phyloP scores from a whole-genome alignment of 2,113 vertebrate species.

The Eptesicus fuscus region DNA sequence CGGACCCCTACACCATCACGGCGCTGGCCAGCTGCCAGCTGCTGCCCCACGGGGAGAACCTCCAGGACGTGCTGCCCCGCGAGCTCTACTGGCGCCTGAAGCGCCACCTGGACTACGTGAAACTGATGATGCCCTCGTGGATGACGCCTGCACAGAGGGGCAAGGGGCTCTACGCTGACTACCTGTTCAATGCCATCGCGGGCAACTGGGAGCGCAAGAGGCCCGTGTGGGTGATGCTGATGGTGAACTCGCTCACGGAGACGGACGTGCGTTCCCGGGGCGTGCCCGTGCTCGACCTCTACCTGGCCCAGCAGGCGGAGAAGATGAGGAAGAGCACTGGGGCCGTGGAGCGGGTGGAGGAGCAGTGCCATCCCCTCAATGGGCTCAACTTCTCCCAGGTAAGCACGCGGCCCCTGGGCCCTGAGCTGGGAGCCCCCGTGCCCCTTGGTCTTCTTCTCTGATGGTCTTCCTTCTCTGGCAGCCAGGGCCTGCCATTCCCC shows the following conservation, averaged over 20 bases:
- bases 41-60: slow-evolving; percentile 94
- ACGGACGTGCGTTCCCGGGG: slow-evolving; percentile 94
- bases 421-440: not conserved
- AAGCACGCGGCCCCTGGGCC: not conserved
- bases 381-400: slow-evolving; percentile 99
- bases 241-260: slow-evolving; percentile 98
- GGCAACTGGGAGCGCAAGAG: slow-evolving; percentile 99
- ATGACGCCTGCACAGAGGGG: slow-evolving; percentile 96
- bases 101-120: slow-evolving; percentile 97
- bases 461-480: not conserved
- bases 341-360: slow-evolving; percentile 95
- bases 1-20: slow-evolving; percentile 94
- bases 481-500: not conserved
- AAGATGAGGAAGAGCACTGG: slow-evolving; percentile 92
- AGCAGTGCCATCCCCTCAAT: slow-evolving; percentile 97
- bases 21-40: slow-evolving; percentile 97
- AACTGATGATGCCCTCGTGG: slow-evolving; percentile 98
- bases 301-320: slow-evolving; percentile 95
- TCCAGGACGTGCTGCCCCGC: slow-evolving; percentile 92
- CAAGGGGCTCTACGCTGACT: slow-evolving; percentile 95
- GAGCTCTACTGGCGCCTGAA: slow-evolving; percentile 97
- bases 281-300: slow-evolving; percentile 94
- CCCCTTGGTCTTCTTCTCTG: not conserved
- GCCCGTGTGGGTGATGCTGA: slow-evolving; percentile 99
- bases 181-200: slow-evolving; percentile 96